Evolutionary conservation across 2,113 vertebrate species (phyloP).

Genomic region (Camarhynchus parvulus): DNA sequence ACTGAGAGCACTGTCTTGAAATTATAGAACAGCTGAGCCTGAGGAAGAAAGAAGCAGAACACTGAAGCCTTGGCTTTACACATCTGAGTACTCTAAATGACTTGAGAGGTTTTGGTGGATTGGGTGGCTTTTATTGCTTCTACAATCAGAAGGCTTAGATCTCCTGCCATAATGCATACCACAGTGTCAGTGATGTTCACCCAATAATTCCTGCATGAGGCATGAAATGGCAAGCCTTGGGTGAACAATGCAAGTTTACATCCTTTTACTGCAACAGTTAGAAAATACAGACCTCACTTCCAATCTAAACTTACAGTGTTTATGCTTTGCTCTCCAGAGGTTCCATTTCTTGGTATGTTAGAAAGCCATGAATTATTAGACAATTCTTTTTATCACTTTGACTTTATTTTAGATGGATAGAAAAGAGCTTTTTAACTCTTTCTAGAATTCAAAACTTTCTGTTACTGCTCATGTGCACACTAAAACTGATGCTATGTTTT

Average conservation of each 20-base stretch:
- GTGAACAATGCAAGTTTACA: not conserved
- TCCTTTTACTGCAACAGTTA: not conserved
- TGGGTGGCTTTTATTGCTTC: not conserved
- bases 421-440: not conserved
- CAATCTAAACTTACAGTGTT: not conserved
- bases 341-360: not conserved
- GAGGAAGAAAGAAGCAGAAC: not conserved
- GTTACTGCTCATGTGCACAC: not conserved
- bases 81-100: not conserved
- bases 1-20: not conserved
- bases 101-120: not conserved
- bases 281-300: not conserved
- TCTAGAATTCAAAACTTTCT: not conserved
- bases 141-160: fast-evolving
- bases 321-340: not conserved
- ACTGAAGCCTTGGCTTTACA: not conserved
- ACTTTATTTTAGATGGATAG: not conserved
- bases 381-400: not conserved
- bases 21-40: not conserved
- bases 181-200: not conserved
- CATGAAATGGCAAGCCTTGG: not conserved
- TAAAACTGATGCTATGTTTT: not conserved
- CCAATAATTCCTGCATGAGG: not conserved
- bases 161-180: not conserved
- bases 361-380: not conserved